These are phyloP conservation scores for Doryteuthis pealeii DNA, from an alignment of 1,140 invertebrate species.

Conservation along the genomic window DNA sequence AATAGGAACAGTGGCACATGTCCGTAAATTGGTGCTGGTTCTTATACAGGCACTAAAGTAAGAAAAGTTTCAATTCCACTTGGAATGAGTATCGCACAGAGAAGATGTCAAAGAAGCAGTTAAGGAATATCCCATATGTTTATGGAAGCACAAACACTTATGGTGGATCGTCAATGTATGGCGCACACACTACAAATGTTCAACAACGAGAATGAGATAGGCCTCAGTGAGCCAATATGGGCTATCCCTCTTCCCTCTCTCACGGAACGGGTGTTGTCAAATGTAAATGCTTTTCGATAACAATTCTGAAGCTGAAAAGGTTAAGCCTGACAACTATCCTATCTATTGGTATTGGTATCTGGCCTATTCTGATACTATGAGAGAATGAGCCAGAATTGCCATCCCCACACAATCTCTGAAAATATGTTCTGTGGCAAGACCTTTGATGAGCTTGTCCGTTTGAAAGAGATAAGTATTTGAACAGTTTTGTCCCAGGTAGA, in stretches of 20 bases:
- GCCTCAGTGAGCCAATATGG: slow-evolving; percentile 36
- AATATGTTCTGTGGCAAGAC: slow-evolving; percentile 35
- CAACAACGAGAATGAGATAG: slow-evolving; percentile 35
- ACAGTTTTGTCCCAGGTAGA: slow-evolving; percentile 36
- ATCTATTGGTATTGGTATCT: slow-evolving; percentile 48
- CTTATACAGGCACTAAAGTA: slow-evolving; percentile 41
- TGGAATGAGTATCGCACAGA: slow-evolving; percentile 33
- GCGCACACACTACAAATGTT: slow-evolving; percentile 40
- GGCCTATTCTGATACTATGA: slow-evolving; percentile 34
- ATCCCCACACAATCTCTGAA: slow-evolving; percentile 26
- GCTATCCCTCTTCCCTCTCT: slow-evolving; percentile 41
- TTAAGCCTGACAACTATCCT: slow-evolving; percentile 31
- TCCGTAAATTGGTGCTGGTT: slow-evolving; percentile 41
- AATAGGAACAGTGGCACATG: slow-evolving; percentile 41
- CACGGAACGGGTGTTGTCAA: slow-evolving; percentile 47
- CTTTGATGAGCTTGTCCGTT: slow-evolving; percentile 38
- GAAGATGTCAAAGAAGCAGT: slow-evolving; percentile 35
- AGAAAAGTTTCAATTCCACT: slow-evolving; percentile 40
- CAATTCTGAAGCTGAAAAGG: slow-evolving; percentile 38
- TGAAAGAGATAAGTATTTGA: slow-evolving; percentile 40
- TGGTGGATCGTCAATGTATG: slow-evolving; percentile 37
- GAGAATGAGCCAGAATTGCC: slow-evolving; percentile 37
- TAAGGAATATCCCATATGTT: slow-evolving; percentile 38
- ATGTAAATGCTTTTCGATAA: slow-evolving; percentile 44
- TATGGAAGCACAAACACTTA: slow-evolving; percentile 50